Conservation (phyloP, 2,888 invertebrate species). For the Chaetoderma sp. region DNA sequence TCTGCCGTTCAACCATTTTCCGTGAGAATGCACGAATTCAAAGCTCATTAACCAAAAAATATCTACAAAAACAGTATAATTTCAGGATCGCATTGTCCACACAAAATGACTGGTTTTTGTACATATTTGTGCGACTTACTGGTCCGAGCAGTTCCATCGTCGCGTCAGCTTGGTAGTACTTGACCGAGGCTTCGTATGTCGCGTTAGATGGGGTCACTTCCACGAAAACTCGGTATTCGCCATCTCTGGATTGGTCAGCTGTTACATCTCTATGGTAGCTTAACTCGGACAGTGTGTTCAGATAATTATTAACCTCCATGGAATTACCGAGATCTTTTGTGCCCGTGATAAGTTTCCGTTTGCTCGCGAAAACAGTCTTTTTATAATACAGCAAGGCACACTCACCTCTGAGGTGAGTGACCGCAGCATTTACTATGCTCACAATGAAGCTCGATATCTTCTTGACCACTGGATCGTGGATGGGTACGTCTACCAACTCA, state of each 20-base stretch:
- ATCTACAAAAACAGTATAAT: slow-evolving; percentile 43
- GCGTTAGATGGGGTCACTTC: slow-evolving; percentile 41
- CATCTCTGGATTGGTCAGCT: slow-evolving; percentile 32
- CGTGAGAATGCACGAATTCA: too few species aligned
- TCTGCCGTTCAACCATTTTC: too few species aligned
- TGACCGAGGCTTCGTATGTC: slow-evolving; percentile 42
- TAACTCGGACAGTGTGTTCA: too few species aligned
- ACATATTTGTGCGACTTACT: slow-evolving; percentile 43
- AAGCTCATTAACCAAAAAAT: too few species aligned
- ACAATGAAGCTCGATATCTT: slow-evolving; percentile 75
- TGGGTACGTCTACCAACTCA: slow-evolving; percentile 78
- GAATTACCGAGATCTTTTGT: too few species aligned
- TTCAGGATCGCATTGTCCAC: slow-evolving; percentile 32
- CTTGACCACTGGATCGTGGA: slow-evolving; percentile 71
- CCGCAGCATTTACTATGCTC: too few species aligned
- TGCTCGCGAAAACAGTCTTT: too few species aligned
- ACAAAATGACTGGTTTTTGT: slow-evolving; percentile 44
- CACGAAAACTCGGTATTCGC: slow-evolving; percentile 36
- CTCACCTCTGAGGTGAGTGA: too few species aligned
- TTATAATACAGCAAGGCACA: too few species aligned
- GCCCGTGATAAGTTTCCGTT: too few species aligned
- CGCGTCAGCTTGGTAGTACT: slow-evolving; percentile 21
- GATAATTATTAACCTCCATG: too few species aligned
- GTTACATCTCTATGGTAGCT: too few species aligned
- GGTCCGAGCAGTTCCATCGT: slow-evolving; percentile 35